Evolutionary conservation across 2,888 invertebrate genomes (phyloP), one percentile per base, ranked within the genome.

Genomic region (Corythucha ciliata): DNA sequence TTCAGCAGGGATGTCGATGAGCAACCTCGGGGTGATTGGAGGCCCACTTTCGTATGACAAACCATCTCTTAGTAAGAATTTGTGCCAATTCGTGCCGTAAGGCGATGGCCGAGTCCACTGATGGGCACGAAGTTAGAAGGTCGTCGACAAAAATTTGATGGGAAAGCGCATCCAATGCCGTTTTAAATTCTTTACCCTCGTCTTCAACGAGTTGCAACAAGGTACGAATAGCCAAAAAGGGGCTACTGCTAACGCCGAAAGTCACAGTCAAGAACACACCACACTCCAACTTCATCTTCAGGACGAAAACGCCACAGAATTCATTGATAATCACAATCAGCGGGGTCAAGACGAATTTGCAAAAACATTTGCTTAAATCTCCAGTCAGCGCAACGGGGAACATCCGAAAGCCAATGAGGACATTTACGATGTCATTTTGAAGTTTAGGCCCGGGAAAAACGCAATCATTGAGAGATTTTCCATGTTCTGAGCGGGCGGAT

Each of bases 281-380:
- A 48, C 7, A 22, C 46, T 6, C 7, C 14, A 6, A 21, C n/a
- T 20, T 12, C 21, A 25, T 12, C 14, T 18, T 32, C 47, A 10
- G 47, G 36, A 2, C 24, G 7, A 37, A 36, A 34, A n/a, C 47
- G 3, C 47, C 47, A 47, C 2, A 47, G 16, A 4, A 47, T 34
- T 2, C 47, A 26, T 26, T 47, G 47, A 37, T n/a, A 47, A 14
- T 22, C 24, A 3, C 25, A 25, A n/a, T 14, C 4, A 6, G 6
- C 14, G 8, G 10, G 14, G 7, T 10, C 10, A 4, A 22, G n/a
- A 20, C 7, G 5, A 22, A 37, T 39, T 25, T 42, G 41, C 4
- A 32, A 32, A 37, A 32, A 42, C 41, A 41, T 42, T 22, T 49
- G 49, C 8, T 42, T 7, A n/a, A 49, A 18, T 49, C 49, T 10